Evolutionary conservation across 2,888 invertebrate genomes (phyloP).

Genomic region (Elaeidobius kamerunicus): DNA sequence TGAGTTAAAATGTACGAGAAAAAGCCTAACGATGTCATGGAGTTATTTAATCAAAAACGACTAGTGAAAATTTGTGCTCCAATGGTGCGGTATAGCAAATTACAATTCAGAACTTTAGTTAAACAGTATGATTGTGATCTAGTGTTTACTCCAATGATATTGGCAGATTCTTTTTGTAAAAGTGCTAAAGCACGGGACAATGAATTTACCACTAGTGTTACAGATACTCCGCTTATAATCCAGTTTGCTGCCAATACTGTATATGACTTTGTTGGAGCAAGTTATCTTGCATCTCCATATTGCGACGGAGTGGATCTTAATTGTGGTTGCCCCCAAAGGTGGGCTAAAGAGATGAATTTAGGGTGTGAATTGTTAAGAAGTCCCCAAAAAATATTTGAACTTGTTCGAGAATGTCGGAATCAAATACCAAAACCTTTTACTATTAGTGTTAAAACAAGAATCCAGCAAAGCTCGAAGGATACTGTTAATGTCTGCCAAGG

Average conservation of each 20-base stretch:
- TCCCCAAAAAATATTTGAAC: conserved; percentile 79
- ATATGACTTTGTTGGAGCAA: conserved; percentile 79
- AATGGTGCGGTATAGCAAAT: conserved; percentile 92
- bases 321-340: conserved; percentile 96
- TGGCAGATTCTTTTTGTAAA: conserved; percentile 89
- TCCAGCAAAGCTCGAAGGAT: conserved; percentile 64
- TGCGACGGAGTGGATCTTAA: conserved; percentile 92
- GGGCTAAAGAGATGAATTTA: conserved; percentile 90
- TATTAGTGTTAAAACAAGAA: conserved; percentile 88
- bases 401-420: conserved; percentile 74
- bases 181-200: conserved; percentile 81
- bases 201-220: conserved; percentile 71
- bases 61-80: conserved; percentile 85
- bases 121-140: conserved; percentile 82
- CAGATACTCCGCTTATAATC: conserved; percentile 72
- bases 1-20: background rate
- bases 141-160: conserved; percentile 95
- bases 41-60: conserved; percentile 62
- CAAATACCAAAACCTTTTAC: conserved; percentile 72
- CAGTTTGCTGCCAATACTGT: conserved; percentile 92
- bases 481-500: conserved; percentile 79
- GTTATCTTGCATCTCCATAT: conserved; percentile 77
- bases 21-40: conserved; percentile 51
- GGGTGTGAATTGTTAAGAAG: conserved; percentile 80
- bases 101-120: conserved; percentile 74